These are phyloP conservation scores for Chaetodon auriga DNA, from an alignment of 2,113 vertebrate genomes.

Conservation along the genomic window DNA sequence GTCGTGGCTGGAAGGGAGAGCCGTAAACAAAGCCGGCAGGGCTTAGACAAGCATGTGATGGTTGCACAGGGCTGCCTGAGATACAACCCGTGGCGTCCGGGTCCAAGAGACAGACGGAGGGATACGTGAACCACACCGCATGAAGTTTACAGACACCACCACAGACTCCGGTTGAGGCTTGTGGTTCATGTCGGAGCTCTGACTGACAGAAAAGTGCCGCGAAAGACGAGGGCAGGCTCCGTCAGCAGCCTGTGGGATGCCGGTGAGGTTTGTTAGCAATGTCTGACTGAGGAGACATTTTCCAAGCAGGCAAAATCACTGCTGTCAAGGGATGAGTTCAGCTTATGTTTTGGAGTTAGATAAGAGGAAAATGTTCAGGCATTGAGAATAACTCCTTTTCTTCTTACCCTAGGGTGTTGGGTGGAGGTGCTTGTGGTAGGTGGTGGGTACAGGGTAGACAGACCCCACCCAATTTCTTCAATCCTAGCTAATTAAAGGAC, in stretches of 20 bases:
- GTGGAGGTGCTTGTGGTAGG: conserved; percentile 63
- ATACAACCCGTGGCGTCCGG: conserved; percentile 30
- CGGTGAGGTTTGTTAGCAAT: conserved; percentile 10
- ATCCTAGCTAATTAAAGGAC: conserved; percentile 77
- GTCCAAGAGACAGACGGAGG: conserved; percentile 11
- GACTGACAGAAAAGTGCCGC: conserved; percentile 46
- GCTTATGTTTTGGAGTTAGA: conserved; percentile 41
- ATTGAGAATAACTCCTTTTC: conserved; percentile 30
- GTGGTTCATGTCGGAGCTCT: conserved; percentile 48
- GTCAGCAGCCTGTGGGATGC: conserved; percentile 12
- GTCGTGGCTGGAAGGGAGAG: conserved; percentile 44
- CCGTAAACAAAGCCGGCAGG: conserved; percentile 74
- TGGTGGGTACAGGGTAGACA: conserved; percentile 52
- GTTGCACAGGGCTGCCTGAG: conserved; percentile 33
- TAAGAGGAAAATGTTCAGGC: conserved; percentile 34
- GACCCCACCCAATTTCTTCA: conserved; percentile 71
- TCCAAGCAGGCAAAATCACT: neutral
- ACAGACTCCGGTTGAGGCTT: conserved; percentile 45
- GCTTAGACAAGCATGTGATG: conserved; percentile 59
- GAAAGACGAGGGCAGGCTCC: conserved; percentile 12
- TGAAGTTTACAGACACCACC: conserved; percentile 45
- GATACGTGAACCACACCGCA: conserved; percentile 19
- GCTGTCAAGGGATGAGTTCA: conserved; percentile 21
- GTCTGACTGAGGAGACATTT: conserved; percentile 24
- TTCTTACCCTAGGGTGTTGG: conserved; percentile 58